phyloP scores from a whole-genome alignment of 2,888 invertebrate genomes.

The Oligia latruncula region DNA sequence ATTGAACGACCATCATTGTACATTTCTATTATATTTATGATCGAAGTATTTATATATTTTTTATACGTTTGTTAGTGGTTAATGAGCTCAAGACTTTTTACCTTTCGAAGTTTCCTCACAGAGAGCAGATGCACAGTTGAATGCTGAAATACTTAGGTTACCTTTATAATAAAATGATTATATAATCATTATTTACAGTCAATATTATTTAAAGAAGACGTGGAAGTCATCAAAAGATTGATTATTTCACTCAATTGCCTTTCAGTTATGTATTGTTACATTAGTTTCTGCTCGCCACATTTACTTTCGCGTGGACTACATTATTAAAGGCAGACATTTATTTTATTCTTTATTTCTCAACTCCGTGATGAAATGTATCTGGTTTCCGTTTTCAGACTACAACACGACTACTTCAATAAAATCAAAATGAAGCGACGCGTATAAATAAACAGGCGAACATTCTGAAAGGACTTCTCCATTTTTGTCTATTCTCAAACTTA shows the following conservation, averaged over 20 bases:
- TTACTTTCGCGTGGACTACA: conserved; percentile 43
- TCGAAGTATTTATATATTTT: neutral
- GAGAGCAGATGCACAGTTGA: neutral
- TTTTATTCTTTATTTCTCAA: conserved; percentile 36
- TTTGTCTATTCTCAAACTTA: conserved; percentile 35
- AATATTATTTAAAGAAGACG: conserved; percentile 4
- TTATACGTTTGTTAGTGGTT: too few relatives aligned
- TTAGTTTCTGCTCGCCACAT: conserved; percentile 26
- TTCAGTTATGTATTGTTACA: conserved; percentile 38
- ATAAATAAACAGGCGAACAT: conserved; percentile 46
- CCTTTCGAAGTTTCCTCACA: neutral
- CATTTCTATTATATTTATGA: conserved; percentile 14
- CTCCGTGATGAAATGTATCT: conserved; percentile 33
- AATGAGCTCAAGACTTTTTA: conserved; percentile 4
- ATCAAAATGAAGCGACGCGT: conserved; percentile 46
- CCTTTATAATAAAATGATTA: neutral
- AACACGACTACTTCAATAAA: conserved; percentile 47
- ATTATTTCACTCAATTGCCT: conserved; percentile 25
- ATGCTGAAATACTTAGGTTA: neutral
- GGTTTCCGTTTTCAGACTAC: conserved; percentile 38
- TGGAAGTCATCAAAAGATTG: conserved; percentile 15
- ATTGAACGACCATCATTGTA: conserved; percentile 19
- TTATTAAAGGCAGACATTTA: conserved; percentile 26
- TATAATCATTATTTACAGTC: conserved; percentile 4
- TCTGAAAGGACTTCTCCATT: conserved; percentile 44